These are phyloP conservation scores for Oplegnathus fasciatus DNA, from an alignment of 2,113 vertebrate genomes.

Conservation along the genomic window DNA sequence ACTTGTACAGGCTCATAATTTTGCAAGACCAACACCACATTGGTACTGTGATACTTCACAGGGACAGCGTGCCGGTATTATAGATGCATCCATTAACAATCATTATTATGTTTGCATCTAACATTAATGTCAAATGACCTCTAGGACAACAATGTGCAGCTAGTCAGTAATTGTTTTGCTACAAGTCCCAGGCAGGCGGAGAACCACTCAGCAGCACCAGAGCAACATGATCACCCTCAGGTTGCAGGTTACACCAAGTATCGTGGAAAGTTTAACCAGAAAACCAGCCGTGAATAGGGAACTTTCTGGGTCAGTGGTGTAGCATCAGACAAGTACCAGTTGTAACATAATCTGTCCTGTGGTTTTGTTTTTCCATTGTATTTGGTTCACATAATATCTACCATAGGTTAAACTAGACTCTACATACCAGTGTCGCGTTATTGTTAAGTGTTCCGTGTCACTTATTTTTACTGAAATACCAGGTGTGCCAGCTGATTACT, in stretches of 20 bases:
- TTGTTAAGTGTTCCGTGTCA: background rate
- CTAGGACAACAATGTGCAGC: background rate
- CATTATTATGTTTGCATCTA: background rate
- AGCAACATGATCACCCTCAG: conserved; percentile 2
- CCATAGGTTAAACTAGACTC: background rate
- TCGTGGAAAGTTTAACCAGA: conserved; percentile 1
- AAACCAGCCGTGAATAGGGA: background rate
- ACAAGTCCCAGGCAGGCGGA: background rate
- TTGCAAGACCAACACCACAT: background rate
- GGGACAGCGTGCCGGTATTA: background rate
- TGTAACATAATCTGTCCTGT: background rate
- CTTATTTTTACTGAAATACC: no score
- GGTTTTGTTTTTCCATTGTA: background rate
- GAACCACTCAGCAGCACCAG: background rate
- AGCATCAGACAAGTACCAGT: background rate
- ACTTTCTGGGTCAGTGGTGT: conserved; percentile 26
- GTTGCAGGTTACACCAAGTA: background rate
- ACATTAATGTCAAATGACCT: background rate
- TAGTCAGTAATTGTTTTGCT: no score
- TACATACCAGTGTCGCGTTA: background rate
- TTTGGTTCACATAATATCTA: background rate
- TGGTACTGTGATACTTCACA: background rate
- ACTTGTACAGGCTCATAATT: background rate
- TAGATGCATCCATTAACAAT: background rate
- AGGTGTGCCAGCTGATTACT: background rate